These are phyloP conservation scores for Pseudoips prasinana DNA, from an alignment of 2,888 invertebrate genomes.

Conservation along the genomic window DNA sequence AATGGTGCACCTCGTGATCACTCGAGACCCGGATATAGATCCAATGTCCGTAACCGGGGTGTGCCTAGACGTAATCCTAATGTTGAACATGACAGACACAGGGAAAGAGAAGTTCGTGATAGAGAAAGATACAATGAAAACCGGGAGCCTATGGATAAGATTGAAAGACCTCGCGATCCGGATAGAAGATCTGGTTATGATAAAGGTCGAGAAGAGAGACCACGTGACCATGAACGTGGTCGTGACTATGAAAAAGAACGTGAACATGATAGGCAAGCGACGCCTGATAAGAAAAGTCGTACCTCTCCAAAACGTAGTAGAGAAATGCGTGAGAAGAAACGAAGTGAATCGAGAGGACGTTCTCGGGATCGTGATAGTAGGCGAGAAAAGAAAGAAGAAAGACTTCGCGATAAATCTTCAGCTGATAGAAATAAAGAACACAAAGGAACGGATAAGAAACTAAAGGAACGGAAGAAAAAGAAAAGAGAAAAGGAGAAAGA, in stretches of 20 bases:
- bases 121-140: slow-evolving; percentile 65
- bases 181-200: slow-evolving; percentile 56
- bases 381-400: slow-evolving; percentile 78
- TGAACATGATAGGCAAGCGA: slow-evolving; percentile 59
- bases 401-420: slow-evolving; percentile 62
- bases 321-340: slow-evolving; percentile 65
- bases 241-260: slow-evolving; percentile 70
- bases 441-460: slow-evolving; percentile 81
- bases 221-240: slow-evolving; percentile 55
- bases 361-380: slow-evolving; percentile 78
- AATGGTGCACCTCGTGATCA: slow-evolving; percentile 52
- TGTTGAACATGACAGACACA: slow-evolving; percentile 61
- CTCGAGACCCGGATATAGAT: slow-evolving; percentile 53
- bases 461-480: slow-evolving; percentile 73
- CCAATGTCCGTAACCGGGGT: slow-evolving; percentile 53
- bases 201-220: slow-evolving; percentile 56
- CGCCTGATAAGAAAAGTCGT: slow-evolving; percentile 66
- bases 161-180: slow-evolving; percentile 64
- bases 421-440: slow-evolving; percentile 77
- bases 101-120: slow-evolving; percentile 69
- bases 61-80: slow-evolving; percentile 62
- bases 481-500: slow-evolving; percentile 79
- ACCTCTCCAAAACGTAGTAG: slow-evolving; percentile 63
- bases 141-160: slow-evolving; percentile 63
- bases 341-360: slow-evolving; percentile 70